A percentile compares a stretch with the other conserved stretches of the same genome.
Conservation (phyloP, 2,888 invertebrate species). For the Toxonevra muliebris region DNA sequence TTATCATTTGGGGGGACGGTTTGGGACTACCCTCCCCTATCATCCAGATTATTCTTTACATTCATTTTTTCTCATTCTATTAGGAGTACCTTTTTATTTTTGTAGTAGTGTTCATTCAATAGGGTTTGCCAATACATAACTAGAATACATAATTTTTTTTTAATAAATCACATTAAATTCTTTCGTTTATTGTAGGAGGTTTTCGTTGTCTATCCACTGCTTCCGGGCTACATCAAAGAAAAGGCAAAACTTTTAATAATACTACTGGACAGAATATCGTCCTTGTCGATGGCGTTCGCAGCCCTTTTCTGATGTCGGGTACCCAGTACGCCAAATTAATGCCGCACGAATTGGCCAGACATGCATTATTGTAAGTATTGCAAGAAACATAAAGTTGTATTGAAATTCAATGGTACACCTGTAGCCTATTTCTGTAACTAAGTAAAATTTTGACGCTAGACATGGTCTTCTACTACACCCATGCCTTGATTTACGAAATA, state of each 20-base stretch:
- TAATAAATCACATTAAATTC: too few relatives aligned
- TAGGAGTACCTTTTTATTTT: too few relatives aligned
- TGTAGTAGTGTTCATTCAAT: too few relatives aligned
- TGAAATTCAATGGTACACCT: not conserved
- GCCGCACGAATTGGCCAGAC: constrained; percentile 95
- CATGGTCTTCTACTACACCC: too few relatives aligned
- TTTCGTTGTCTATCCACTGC: not conserved
- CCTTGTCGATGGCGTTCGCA: constrained; percentile 95
- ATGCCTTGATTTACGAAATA: too few relatives aligned
- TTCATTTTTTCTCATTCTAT: too few relatives aligned
- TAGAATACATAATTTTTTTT: too few relatives aligned
- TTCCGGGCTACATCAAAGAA: not conserved
- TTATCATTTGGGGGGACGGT: too few relatives aligned
- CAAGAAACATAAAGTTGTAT: constrained; percentile 1
- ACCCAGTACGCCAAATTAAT: constrained; percentile 93
- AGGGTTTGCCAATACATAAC: too few relatives aligned
- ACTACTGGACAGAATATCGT: constrained; percentile 80
- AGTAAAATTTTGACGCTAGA: too few relatives aligned
- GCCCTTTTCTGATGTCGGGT: constrained; percentile 93
- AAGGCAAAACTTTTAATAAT: constrained; percentile 9
- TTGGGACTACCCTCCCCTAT: too few relatives aligned
- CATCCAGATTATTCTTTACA: too few relatives aligned
- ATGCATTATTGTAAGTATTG: constrained; percentile 81
- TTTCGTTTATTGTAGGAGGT: not conserved
- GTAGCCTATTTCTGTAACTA: not conserved